Conservation (phyloP, 1,140 invertebrate species). For the Maniola jurtina region DNA sequence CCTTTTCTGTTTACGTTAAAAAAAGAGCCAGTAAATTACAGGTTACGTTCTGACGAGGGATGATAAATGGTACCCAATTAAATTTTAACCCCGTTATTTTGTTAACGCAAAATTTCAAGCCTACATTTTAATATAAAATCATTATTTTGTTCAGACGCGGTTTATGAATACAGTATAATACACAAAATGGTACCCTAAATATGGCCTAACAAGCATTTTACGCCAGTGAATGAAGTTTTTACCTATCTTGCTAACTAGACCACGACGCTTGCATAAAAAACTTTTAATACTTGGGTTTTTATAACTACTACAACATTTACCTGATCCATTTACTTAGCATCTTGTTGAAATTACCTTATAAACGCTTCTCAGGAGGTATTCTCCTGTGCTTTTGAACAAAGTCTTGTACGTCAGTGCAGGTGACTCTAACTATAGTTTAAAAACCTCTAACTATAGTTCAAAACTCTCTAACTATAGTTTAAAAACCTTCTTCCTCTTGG, state of each 20-base stretch:
- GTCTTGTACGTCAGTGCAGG: too few relatives aligned
- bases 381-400: too few relatives aligned
- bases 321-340: too few relatives aligned
- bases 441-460: too few relatives aligned
- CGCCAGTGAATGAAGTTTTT: constrained; percentile 6
- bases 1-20: not conserved
- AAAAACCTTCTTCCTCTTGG: too few relatives aligned
- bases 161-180: not conserved
- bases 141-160: constrained; percentile 2
- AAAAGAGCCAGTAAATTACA: not conserved
- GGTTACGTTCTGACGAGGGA: not conserved
- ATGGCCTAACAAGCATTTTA: constrained; percentile 2
- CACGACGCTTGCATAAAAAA: not conserved
- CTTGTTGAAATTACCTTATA: too few relatives aligned
- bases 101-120: not conserved
- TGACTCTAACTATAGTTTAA: too few relatives aligned
- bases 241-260: constrained; percentile 7
- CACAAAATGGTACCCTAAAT: not conserved
- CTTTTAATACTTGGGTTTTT: not conserved
- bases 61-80: not conserved
- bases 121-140: constrained; percentile 9
- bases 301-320: too few relatives aligned
- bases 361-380: too few relatives aligned
- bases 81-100: not conserved
- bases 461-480: too few relatives aligned